phyloP scores from a whole-genome alignment of 1,140 invertebrate species.

The Cherax destructor region DNA sequence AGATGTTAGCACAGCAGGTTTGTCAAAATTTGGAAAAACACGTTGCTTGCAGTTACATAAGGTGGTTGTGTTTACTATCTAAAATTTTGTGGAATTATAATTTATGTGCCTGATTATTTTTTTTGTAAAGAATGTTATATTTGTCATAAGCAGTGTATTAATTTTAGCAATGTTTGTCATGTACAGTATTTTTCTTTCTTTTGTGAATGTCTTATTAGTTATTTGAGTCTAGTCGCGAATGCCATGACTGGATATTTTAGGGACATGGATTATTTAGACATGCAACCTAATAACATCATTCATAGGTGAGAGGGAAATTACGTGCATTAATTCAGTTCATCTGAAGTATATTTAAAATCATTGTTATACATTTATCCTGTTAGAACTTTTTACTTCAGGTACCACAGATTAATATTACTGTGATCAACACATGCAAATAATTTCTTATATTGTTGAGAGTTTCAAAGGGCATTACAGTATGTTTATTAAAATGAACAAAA shows the following conservation, averaged over 20 bases:
- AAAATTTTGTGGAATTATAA: background rate
- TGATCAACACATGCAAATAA: too few species aligned
- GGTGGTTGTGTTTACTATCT: background rate
- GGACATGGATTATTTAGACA: background rate
- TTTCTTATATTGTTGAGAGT: too few species aligned
- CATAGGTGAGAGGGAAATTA: too few species aligned
- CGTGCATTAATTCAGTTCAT: too few species aligned
- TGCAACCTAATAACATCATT: background rate
- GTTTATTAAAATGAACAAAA: too few species aligned
- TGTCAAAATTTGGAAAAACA: background rate
- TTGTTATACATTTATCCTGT: too few species aligned
- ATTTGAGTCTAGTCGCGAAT: background rate
- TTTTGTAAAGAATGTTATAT: background rate
- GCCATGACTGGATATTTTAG: background rate
- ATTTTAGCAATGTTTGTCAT: background rate
- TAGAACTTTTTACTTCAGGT: too few species aligned
- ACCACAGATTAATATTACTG: too few species aligned
- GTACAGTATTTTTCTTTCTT: background rate
- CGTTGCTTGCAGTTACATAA: background rate
- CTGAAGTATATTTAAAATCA: too few species aligned
- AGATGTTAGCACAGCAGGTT: conserved; percentile 68
- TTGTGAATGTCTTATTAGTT: background rate
- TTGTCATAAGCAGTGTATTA: background rate
- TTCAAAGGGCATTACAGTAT: too few species aligned
- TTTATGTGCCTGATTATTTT: conserved; percentile 1